Percentiles rank a stretch among this genome's conserved stretches.
phyloP scores from a whole-genome alignment of 2,797 vertebrate species.

The Oreochromis mossambicus region DNA sequence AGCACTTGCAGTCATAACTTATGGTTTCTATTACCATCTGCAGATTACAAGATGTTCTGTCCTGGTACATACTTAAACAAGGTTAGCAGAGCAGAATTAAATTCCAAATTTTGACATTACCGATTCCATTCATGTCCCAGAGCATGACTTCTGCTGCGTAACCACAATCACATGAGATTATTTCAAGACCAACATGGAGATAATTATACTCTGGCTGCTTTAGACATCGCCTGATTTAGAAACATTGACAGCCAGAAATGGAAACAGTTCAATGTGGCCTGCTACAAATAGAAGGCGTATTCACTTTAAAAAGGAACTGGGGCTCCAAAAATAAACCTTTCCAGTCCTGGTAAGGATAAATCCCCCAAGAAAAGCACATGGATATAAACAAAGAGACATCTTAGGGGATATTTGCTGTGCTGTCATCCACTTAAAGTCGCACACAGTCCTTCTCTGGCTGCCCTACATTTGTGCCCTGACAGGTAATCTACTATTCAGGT shows the following conservation, averaged over 20 bases:
- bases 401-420: constrained; percentile 55
- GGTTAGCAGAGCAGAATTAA: background rate
- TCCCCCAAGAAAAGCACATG: constrained; percentile 36
- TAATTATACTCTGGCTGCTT: constrained; percentile 18
- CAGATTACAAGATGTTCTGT: background rate
- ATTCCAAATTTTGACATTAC: background rate
- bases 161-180: constrained; percentile 47
- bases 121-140: background rate
- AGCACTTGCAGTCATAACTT: constrained; percentile 17
- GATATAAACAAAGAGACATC: constrained; percentile 19
- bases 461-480: constrained; percentile 45
- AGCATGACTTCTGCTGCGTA: constrained; percentile 24
- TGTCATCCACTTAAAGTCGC: constrained; percentile 55
- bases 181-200: background rate
- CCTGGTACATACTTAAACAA: background rate
- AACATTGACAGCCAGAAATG: constrained; percentile 45
- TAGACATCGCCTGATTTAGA: constrained; percentile 45
- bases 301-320: constrained; percentile 55
- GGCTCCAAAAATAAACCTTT: constrained; percentile 57
- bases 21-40: constrained; percentile 21
- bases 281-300: constrained; percentile 52
- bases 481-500: constrained; percentile 52
- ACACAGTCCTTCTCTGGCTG: constrained; percentile 42
- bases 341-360: constrained; percentile 20
- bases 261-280: constrained; percentile 40